Evolutionary conservation across 1,140 invertebrate genomes (phyloP), one percentile per base, ranked within the genome.

Genomic region (Drosophila parabipectinata): DNA sequence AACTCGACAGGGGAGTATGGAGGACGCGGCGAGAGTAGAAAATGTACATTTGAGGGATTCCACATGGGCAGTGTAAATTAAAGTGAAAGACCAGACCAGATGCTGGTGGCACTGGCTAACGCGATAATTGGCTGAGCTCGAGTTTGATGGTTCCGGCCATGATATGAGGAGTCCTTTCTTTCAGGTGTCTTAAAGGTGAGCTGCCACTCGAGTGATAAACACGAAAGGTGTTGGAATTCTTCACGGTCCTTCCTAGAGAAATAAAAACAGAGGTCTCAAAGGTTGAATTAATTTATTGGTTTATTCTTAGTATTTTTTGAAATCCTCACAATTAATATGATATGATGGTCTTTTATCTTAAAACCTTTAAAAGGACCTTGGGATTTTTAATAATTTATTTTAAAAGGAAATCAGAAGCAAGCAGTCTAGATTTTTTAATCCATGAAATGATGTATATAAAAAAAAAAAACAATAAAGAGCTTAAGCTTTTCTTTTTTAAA

Each of bases 11-110:
- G 28, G 41, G 10, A 34, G 26, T 28, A n/a, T 8, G 14, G 14
- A 12, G 39, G 34, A 45, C 24, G 55, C 5, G 26, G 7, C 14
- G 9, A 48, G 32, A 32, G 10, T 37, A 37, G 18, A 18, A 32
- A 52, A 28, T 37, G 48, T n/a, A 50, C 58, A 53, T 61, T 67
- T 63, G 63, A 62, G 63, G 58, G 34, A 66, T 66, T 66, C 57
- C 45, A 34, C 15, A 57, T 4, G 24, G 32, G 10, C 44, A 39
- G 63, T 52, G 59, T 44, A 67, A 64, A 67, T 67, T 67, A 67
- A 52, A 64, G 63, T 64, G 63, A 67, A 67, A 67, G 63, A 18
- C 18, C 18, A 67, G 59, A 41, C 30, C 63, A 67, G 59, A 64
- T 64, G 59, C 59, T 64, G 47, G 45, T 64, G 63, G 58, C 61